Evolutionary conservation across 1,140 invertebrate genomes (phyloP), one percentile per base, ranked within the genome.

Genomic region (Frieseomelitta varia): DNA sequence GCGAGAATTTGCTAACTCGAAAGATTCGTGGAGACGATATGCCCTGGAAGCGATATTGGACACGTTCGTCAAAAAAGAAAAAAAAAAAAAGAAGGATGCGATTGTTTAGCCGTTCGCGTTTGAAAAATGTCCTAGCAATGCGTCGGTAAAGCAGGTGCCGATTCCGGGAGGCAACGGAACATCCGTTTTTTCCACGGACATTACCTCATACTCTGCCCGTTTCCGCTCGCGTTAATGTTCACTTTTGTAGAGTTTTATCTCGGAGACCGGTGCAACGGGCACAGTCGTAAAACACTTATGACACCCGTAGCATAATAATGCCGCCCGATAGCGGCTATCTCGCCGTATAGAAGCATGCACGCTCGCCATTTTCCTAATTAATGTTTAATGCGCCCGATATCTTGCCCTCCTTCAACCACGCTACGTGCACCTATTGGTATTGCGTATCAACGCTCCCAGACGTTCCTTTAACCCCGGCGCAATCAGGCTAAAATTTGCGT

Each of bases 321-420:
- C 78, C 83, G 74, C 55, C 82, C 73, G 91, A 91, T 91, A 91
- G 89, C 83, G n/a, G 83, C 61, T 90, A 91, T 91, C 90, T 87
- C 14, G 68, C 21, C 65, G 79, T 81, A 90, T 91, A 88, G 85
- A 84, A 84, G 72, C 79, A 82, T 69, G 39, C 65, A 47, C 39
- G 81, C 81, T 82, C 91, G 91, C 88, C 91, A 90, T 91, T 92
- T 91, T 91, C 84, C 89, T 88, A 92, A 91, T 91, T 91, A 92
- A 91, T 87, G 88, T 90, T 91, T 90, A 91, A 92, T 92, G 90
- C 69, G 53, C 12, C 14, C 78, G 81, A 87, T 90, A 90, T 90
- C 88, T 68, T 90, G 88, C 80, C 88, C 88, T 86, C 83, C 55
- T 86, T 90, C 79, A 27, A 56, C 63, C 79, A 55, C 79, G 8